phyloP scores from a whole-genome alignment of 2,888 invertebrate genomes.

The Magallana nippona region DNA sequence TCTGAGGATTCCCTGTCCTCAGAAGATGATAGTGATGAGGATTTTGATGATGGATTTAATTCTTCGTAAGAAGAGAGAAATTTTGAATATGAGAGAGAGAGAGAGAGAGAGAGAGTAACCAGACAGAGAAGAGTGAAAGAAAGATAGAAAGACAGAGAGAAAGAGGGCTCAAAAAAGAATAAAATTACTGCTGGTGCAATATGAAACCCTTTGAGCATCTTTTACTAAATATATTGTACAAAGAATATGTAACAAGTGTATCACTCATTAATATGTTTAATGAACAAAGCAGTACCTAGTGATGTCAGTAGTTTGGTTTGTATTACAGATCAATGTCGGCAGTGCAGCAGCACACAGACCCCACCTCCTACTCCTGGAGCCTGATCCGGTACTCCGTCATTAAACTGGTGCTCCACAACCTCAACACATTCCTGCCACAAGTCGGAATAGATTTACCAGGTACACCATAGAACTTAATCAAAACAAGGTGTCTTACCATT shows the following conservation, averaged over 20 bases:
- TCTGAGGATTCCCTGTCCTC: constrained; percentile 82
- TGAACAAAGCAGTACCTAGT: background rate
- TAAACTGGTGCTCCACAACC: constrained; percentile 89
- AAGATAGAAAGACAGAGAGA: background rate
- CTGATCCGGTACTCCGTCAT: constrained; percentile 94
- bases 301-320: constrained; percentile 3
- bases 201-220: too few relatives aligned
- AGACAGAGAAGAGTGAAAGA: background rate
- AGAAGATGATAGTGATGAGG: constrained; percentile 69
- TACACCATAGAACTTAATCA: constrained; percentile 74
- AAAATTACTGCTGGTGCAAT: background rate
- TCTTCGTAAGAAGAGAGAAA: background rate
- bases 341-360: constrained; percentile 90
- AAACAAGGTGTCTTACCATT: background rate
- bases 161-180: background rate
- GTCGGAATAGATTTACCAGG: constrained; percentile 95
- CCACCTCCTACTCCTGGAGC: constrained; percentile 97
- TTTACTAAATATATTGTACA: too few relatives aligned
- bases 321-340: constrained; percentile 55
- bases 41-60: constrained; percentile 82
- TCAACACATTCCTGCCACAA: constrained; percentile 92
- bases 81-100: background rate
- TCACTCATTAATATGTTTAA: too few relatives aligned
- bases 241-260: too few relatives aligned
- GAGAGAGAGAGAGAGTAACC: background rate